Evolutionary conservation across 64 coral and sea anemone species (phyloP).

Genomic region (Montipora capricornis): DNA sequence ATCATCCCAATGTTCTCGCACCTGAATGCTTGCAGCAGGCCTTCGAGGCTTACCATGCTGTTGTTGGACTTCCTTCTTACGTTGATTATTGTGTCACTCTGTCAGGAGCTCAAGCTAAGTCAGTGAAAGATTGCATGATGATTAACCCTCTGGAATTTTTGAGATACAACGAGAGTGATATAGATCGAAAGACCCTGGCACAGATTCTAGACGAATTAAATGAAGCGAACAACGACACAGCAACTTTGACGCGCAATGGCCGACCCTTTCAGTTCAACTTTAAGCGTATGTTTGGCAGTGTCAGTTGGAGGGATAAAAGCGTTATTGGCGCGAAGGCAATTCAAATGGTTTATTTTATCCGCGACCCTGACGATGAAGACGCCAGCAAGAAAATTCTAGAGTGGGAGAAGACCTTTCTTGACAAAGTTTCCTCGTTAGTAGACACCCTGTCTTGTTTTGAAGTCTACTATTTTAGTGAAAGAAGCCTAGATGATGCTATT

Average conservation of each 20-base stretch:
- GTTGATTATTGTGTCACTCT: constrained; percentile 67
- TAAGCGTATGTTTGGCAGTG: constrained; percentile 73
- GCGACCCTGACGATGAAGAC: not conserved
- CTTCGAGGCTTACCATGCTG: constrained; percentile 44
- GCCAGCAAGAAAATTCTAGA: constrained; percentile 16
- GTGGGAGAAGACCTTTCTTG: constrained; percentile 54
- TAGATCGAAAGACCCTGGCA: constrained; percentile 18
- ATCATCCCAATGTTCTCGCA: constrained; percentile 51
- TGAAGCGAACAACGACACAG: constrained; percentile 25
- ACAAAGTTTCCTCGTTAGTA: constrained; percentile 10
- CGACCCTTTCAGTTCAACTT: constrained; percentile 58
- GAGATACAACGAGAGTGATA: constrained; percentile 47
- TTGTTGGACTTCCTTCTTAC: constrained; percentile 47
- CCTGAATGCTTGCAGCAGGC: constrained; percentile 63
- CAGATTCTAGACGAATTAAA: constrained; percentile 19
- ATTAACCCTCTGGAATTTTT: constrained; percentile 75
- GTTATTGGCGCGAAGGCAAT: constrained; percentile 48
- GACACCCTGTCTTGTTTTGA: constrained; percentile 16
- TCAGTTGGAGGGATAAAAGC: constrained; percentile 3
- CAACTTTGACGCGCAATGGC: constrained; percentile 61
- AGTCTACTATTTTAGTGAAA: constrained; percentile 27
- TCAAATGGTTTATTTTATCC: constrained; percentile 69
- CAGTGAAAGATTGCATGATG: constrained; percentile 50
- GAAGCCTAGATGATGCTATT: constrained; percentile 70
- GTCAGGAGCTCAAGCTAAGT: not conserved